Conservation (phyloP, 2,888 invertebrate species). For the Macrosoma leucophasiata region DNA sequence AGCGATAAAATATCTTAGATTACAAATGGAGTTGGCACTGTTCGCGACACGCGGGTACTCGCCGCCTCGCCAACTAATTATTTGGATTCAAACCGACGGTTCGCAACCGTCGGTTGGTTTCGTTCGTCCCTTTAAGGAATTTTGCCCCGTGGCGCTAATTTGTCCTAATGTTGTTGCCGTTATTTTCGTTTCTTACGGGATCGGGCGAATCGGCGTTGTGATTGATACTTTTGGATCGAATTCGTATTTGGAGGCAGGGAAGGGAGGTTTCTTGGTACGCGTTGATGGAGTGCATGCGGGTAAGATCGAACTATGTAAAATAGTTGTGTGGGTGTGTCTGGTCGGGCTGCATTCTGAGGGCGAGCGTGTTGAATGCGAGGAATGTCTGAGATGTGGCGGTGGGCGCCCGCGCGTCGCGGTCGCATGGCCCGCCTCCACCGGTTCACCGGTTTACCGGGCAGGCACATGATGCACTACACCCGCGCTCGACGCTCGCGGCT, state of each 20-base stretch:
- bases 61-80: slow-evolving; percentile 59
- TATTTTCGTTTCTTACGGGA: slow-evolving; percentile 33
- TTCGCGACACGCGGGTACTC: slow-evolving; percentile 55
- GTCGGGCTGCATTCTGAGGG: slow-evolving; percentile 65
- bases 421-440: slow-evolving; percentile 36
- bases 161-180: slow-evolving; percentile 37
- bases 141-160: slow-evolving; percentile 46
- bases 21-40: slow-evolving; percentile 65
- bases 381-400: slow-evolving; percentile 55
- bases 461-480: slow-evolving; percentile 12
- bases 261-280: slow-evolving; percentile 3
- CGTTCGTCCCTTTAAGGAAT: slow-evolving; percentile 48
- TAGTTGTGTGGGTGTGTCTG: slow-evolving; percentile 55
- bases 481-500: slow-evolving; percentile 5
- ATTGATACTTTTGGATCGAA: slow-evolving; percentile 28
- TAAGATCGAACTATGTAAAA: slow-evolving; percentile 51
- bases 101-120: no score
- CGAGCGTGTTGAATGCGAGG: slow-evolving; percentile 60
- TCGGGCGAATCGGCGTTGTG: no score
- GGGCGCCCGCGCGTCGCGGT: slow-evolving; percentile 39
- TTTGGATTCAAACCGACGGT: slow-evolving; percentile 56
- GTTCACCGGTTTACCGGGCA: slow-evolving; percentile 5
- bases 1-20: slow-evolving; percentile 68
- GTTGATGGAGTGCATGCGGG: slow-evolving; percentile 37
- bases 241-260: slow-evolving; percentile 9